phyloP scores from a whole-genome alignment of 2,888 invertebrate species.

The Pristionchus maxplancki region DNA sequence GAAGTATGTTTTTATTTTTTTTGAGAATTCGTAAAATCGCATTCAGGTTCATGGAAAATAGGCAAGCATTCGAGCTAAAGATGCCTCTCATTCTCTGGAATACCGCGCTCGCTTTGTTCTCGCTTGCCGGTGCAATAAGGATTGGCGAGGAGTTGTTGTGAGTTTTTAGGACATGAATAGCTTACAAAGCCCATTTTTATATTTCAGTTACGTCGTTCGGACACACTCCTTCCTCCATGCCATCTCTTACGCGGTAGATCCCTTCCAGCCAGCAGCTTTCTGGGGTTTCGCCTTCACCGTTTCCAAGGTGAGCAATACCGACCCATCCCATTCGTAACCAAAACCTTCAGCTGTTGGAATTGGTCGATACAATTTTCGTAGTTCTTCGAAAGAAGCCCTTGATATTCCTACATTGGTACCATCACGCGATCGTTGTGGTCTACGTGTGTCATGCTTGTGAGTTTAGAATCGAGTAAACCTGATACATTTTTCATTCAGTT shows the following conservation, averaged over 20 bases:
- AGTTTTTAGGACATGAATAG: background rate
- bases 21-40: slow-evolving; percentile 57
- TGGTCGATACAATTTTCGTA: slow-evolving; percentile 92
- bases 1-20: slow-evolving; percentile 55
- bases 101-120: slow-evolving; percentile 78
- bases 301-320: slow-evolving; percentile 54
- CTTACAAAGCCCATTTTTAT: no score
- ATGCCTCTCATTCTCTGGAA: slow-evolving; percentile 79
- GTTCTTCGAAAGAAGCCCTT: slow-evolving; percentile 86
- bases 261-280: slow-evolving; percentile 72
- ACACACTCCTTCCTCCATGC: slow-evolving; percentile 67
- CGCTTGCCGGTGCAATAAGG: slow-evolving; percentile 73
- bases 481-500: background rate
- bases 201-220: background rate
- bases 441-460: slow-evolving; percentile 87
- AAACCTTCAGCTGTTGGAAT: slow-evolving; percentile 68
- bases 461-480: background rate
- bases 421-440: slow-evolving; percentile 93
- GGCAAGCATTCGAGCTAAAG: slow-evolving; percentile 77
- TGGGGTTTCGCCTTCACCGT: slow-evolving; percentile 75
- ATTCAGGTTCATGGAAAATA: slow-evolving; percentile 72
- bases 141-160: slow-evolving; percentile 50
- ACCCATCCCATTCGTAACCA: no score
- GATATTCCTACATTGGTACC: slow-evolving; percentile 87
- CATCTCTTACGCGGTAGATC: slow-evolving; percentile 68